A percentile compares a stretch with the other conserved stretches of the same genome.
phyloP scores from a whole-genome alignment of 2,113 vertebrate species.

The Hymenochirus boettgeri region DNA sequence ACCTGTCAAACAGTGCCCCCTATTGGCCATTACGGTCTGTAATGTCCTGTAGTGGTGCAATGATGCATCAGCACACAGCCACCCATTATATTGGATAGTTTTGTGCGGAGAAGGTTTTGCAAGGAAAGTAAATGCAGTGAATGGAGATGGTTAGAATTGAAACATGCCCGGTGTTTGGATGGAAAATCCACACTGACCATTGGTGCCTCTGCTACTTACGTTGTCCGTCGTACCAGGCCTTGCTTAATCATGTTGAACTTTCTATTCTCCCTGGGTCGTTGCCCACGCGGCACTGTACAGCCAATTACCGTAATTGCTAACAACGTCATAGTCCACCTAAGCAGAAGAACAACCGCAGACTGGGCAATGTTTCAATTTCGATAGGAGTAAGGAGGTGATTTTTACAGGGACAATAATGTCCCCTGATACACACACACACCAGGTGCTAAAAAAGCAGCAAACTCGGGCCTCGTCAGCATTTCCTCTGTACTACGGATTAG shows the following conservation, averaged over 20 bases:
- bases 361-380: neutral
- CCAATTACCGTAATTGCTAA: conserved; percentile 80
- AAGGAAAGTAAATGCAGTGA: neutral
- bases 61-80: neutral
- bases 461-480: neutral
- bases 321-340: conserved; percentile 71
- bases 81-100: too few species aligned
- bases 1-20: too few species aligned
- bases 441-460: neutral
- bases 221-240: conserved; percentile 67
- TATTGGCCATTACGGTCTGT: too few species aligned
- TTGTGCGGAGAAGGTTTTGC: too few species aligned
- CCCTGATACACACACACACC: neutral
- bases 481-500: too few species aligned
- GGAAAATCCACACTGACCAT: too few species aligned
- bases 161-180: too few species aligned
- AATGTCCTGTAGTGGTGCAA: neutral
- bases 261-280: conserved; percentile 72
- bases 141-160: too few species aligned
- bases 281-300: conserved; percentile 71
- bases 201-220: conserved; percentile 52
- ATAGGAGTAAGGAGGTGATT: neutral
- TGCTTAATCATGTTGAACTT: conserved; percentile 81
- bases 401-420: neutral
- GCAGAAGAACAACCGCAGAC: conserved; percentile 7